Conservation (phyloP, 1,140 invertebrate genomes). For the Drosophila bocki region DNA sequence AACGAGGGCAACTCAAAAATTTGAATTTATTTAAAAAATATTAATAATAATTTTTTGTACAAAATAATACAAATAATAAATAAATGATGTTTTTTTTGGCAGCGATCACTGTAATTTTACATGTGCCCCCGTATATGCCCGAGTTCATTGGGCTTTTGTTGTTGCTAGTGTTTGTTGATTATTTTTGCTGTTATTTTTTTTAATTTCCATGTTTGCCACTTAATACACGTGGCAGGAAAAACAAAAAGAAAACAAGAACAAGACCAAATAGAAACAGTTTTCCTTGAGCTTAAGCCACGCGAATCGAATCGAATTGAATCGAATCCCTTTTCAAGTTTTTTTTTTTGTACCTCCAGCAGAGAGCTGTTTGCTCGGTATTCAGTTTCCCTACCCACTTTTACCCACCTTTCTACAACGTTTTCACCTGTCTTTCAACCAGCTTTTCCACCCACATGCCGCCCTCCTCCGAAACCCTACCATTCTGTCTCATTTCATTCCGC, state of each 20-base stretch:
- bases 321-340: constrained; percentile 37
- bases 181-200: not conserved
- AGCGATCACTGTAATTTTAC: constrained; percentile 16
- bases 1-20: too few relatives aligned
- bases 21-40: not conserved
- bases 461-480: not conserved
- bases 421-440: not conserved
- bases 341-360: constrained; percentile 2
- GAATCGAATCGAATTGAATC: not conserved
- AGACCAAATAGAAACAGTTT: not conserved
- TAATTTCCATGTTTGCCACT: constrained; percentile 28
- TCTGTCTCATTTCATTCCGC: constrained; percentile 43
- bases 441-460: not conserved
- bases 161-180: constrained; percentile 4
- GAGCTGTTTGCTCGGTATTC: constrained; percentile 47
- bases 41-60: not conserved
- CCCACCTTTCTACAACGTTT: not conserved
- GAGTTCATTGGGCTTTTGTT: constrained; percentile 15
- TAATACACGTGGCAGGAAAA: constrained; percentile 22
- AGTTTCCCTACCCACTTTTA: constrained; percentile 31
- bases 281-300: constrained; percentile 5
- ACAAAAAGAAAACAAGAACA: not conserved
- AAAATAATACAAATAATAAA: not conserved
- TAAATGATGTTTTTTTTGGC: not conserved
- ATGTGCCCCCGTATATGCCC: not conserved